Base-by-base conservation (phyloP, 1,140 invertebrate species). In the Sycophila sp. region DNA sequence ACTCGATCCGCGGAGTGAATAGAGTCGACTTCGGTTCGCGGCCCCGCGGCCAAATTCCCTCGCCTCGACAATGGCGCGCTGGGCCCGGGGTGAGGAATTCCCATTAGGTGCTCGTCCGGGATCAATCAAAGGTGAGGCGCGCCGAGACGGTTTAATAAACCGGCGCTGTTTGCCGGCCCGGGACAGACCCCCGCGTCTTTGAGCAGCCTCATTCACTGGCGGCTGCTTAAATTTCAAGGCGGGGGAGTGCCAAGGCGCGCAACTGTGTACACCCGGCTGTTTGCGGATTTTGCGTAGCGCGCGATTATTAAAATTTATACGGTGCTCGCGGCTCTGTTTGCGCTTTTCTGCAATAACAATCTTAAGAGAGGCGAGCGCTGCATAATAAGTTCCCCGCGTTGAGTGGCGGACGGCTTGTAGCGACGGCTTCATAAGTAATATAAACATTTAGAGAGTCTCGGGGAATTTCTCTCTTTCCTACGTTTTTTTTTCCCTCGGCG, bases 81-180 rank as follows among this genome's bases (percentile, higher is more conserved):
- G 38, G 19, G 60, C 45, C 30, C 6, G 13, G 40, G 8, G 24
- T 32, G n/a, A 45, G 45, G 42, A 68, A 68, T 68, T 68, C 30
- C 55, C 65, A 59, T 68, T 49, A 59, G 65, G 30, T 36, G n/a
- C 22, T 15, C 51, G 19, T 7, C 53, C 38, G 49, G 59, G 47
- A 77, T 30, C 68, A 69, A 60, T 63, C 60, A 75, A 77, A 75
- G 40, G 59, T 65, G 45, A 65, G 71, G 58, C 36, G 45, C 49
- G 47, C 6, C 2, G 32, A 38, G 28, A 59, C 32, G 65, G 40
- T 68, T 68, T 68, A 68, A 68, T 68, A 68, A 68, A 38, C 55
- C 30, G 40, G 2, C 55, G 8, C 30, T 58, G 65, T 59, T 49
- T 68, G 55, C 13, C 7, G 30, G 15, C 17, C 2, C 24, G 22